Evolutionary conservation across 2,113 vertebrate species (phyloP).

Genomic region (Jacana jacana): DNA sequence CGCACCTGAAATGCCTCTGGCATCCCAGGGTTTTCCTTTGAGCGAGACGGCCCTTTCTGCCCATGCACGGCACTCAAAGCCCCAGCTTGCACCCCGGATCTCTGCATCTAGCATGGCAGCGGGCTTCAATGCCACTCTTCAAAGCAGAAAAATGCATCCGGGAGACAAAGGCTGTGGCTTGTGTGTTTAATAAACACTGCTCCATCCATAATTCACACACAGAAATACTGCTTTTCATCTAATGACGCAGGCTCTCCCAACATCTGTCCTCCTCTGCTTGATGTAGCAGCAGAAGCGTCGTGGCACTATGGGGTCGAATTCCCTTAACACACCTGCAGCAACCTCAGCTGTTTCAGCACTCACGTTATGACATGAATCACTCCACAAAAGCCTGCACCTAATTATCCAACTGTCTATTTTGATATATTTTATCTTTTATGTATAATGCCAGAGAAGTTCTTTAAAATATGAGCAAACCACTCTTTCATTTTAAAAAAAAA

Average conservation of each 20-base stretch:
- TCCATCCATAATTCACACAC: background rate
- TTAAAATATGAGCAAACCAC: background rate
- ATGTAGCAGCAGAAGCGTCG: background rate
- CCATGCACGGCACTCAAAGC: background rate
- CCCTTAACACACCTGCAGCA: slow-evolving; percentile 56
- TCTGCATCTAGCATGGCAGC: background rate
- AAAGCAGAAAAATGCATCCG: background rate
- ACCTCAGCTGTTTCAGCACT: slow-evolving; percentile 22
- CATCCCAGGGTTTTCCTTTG: background rate
- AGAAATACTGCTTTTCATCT: slow-evolving; percentile 14
- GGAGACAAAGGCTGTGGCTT: background rate
- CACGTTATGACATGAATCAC: slow-evolving; percentile 41
- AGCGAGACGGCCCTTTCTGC: background rate
- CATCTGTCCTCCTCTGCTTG: background rate
- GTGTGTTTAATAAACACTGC: background rate
- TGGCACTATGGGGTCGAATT: background rate
- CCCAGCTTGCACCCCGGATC: background rate
- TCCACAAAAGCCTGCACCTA: slow-evolving; percentile 46
- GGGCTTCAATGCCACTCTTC: background rate
- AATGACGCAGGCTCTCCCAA: background rate
- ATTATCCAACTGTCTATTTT: slow-evolving; percentile 45
- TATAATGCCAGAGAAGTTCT: slow-evolving; percentile 12
- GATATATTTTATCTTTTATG: slow-evolving; percentile 45
- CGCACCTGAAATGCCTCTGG: background rate
- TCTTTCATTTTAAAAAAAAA: background rate